phyloP scores from a whole-genome alignment of 2,797 vertebrate genomes.

The Perodicticus potto region DNA sequence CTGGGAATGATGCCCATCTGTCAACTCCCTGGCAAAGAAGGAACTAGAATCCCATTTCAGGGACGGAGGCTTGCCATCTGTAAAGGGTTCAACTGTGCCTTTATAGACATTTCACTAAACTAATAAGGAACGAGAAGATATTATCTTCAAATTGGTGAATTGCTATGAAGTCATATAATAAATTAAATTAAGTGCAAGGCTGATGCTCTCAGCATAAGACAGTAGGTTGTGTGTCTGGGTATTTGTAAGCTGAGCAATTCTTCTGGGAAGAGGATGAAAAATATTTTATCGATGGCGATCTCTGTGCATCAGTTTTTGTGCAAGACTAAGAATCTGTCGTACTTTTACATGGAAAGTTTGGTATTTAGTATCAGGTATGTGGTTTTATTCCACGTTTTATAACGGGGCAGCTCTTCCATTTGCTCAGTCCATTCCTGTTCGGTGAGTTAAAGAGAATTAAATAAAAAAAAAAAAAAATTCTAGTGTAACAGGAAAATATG shows the following conservation, averaged over 20 bases:
- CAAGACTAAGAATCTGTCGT: conserved; percentile 7
- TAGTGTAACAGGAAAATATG: background rate
- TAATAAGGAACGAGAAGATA: conserved; percentile 61
- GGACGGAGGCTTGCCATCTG: conserved; percentile 66
- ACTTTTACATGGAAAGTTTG: conserved; percentile 14
- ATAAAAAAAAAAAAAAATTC: conserved; percentile 25
- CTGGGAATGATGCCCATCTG: conserved; percentile 63
- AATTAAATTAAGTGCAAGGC: conserved; percentile 59
- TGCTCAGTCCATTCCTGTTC: background rate
- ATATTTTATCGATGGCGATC: background rate
- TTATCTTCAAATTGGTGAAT: conserved; percentile 56
- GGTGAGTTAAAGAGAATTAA: background rate
- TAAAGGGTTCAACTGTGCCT: conserved; percentile 45
- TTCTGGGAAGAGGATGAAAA: conserved; percentile 54
- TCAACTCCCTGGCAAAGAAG: conserved; percentile 50
- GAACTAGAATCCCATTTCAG: conserved; percentile 59
- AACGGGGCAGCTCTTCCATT: background rate
- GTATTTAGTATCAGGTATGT: conserved; percentile 1
- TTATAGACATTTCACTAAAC: conserved; percentile 53
- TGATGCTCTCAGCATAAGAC: conserved; percentile 36
- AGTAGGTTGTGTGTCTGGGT: conserved; percentile 44
- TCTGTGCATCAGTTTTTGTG: background rate
- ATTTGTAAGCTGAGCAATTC: conserved; percentile 25
- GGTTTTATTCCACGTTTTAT: conserved; percentile 6
- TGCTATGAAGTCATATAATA: conserved; percentile 57